A percentile compares a stretch with the other conserved stretches of the same genome.
These are phyloP conservation scores for Cacatua alba DNA, from an alignment of 2,113 vertebrate genomes.

Conservation along the genomic window DNA sequence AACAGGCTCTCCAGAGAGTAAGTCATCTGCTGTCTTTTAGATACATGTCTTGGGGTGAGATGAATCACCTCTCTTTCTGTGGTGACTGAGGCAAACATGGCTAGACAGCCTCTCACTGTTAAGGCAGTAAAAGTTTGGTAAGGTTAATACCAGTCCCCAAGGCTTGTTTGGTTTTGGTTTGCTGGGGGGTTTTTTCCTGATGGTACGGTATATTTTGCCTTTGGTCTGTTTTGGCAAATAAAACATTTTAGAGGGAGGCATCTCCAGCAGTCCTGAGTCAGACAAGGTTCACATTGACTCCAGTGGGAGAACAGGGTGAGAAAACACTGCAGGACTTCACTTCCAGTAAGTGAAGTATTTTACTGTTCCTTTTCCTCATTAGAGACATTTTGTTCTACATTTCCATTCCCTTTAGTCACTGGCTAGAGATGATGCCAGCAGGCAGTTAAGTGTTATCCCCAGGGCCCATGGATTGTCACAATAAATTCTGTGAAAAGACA, in stretches of 20 bases:
- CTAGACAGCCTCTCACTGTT: not conserved
- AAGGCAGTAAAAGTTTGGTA: not conserved
- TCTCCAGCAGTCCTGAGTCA: not conserved
- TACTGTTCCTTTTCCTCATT: not conserved
- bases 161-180: not conserved
- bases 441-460: slow-evolving; percentile 22
- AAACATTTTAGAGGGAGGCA: not conserved
- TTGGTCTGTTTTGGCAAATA: not conserved
- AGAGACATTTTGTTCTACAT: slow-evolving; percentile 20
- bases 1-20: not conserved
- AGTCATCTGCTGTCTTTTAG: not conserved
- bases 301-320: not conserved
- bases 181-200: not conserved
- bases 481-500: not conserved
- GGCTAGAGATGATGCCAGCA: slow-evolving; percentile 13
- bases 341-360: not conserved
- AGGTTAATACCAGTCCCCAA: not conserved
- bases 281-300: not conserved
- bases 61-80: slow-evolving; percentile 5
- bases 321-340: not conserved
- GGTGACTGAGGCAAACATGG: not conserved
- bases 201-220: not conserved
- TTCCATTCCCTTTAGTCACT: slow-evolving; percentile 29
- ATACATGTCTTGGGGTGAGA: not conserved
- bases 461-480: slow-evolving; percentile 17